Evolutionary conservation across 2,888 invertebrate genomes (phyloP).

Genomic region (Ligdia adustata): DNA sequence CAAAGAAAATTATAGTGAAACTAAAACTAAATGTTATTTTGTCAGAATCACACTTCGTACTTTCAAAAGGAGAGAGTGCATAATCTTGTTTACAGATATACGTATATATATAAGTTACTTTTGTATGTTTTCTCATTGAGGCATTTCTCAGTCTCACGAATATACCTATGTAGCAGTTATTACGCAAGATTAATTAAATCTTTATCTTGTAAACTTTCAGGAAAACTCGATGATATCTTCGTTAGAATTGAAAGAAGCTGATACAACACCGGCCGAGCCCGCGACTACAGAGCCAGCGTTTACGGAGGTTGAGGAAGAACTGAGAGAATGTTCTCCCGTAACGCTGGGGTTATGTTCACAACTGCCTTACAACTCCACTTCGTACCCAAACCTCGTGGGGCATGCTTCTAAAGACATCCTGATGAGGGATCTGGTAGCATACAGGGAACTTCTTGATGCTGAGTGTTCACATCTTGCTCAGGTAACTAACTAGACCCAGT

Average conservation of each 20-base stretch:
- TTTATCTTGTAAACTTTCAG: constrained; percentile 47
- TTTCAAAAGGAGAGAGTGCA: no score
- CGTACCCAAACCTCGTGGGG: constrained; percentile 92
- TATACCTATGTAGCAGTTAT: no score
- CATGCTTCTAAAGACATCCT: constrained; percentile 87
- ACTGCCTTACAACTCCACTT: constrained; percentile 90
- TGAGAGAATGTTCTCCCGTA: constrained; percentile 88
- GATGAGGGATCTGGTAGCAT: constrained; percentile 89
- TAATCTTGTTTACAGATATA: no score
- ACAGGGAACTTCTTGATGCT: constrained; percentile 94
- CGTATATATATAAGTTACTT: no score
- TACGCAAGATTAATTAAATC: no score
- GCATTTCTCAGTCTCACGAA: no score
- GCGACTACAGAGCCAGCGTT: constrained; percentile 69
- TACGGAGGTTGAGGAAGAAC: constrained; percentile 78
- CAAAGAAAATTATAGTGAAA: no score
- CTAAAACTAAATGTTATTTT: no score
- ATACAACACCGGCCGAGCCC: constrained; percentile 61
- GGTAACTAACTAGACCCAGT: no score
- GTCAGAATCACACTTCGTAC: no score
- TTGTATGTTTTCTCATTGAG: no score
- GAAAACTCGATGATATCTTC: constrained; percentile 77
- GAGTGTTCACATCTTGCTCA: constrained; percentile 95
- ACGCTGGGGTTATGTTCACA: constrained; percentile 88
- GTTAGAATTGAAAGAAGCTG: constrained; percentile 67